These are phyloP conservation scores for Laothoe populi DNA, from an alignment of 2,888 invertebrate species.

Conservation along the genomic window DNA sequence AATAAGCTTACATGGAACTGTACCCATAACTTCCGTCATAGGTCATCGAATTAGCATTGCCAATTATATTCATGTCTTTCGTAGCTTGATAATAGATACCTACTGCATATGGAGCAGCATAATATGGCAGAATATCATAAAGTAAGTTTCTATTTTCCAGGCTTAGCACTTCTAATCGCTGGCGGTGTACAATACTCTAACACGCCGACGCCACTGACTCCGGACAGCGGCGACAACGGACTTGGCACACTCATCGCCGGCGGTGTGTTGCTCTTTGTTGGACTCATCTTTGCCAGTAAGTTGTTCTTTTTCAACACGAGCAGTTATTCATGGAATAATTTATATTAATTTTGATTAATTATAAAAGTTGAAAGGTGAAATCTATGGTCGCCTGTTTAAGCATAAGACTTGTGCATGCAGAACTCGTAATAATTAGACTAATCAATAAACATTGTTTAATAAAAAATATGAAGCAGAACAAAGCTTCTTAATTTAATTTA, in stretches of 20 bases:
- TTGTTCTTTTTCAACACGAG: not conserved
- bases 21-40: too few relatives aligned
- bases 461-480: not conserved
- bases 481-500: not conserved
- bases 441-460: too few relatives aligned
- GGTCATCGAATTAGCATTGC: too few relatives aligned
- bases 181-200: constrained; percentile 86
- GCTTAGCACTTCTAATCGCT: constrained; percentile 86
- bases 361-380: not conserved
- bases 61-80: too few relatives aligned
- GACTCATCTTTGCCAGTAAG: constrained; percentile 86
- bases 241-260: constrained; percentile 87
- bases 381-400: not conserved
- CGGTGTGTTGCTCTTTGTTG: constrained; percentile 85
- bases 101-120: too few relatives aligned
- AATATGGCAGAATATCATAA: too few relatives aligned
- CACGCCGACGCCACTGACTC: constrained; percentile 68
- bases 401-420: too few relatives aligned
- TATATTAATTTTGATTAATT: not conserved
- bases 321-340: not conserved
- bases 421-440: too few relatives aligned
- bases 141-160: constrained; percentile 54
- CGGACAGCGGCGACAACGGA: constrained; percentile 63
- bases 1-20: too few relatives aligned
- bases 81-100: too few relatives aligned